These are phyloP conservation scores for Panulirus ornatus DNA, from an alignment of 1,140 invertebrate species.

Conservation along the genomic window DNA sequence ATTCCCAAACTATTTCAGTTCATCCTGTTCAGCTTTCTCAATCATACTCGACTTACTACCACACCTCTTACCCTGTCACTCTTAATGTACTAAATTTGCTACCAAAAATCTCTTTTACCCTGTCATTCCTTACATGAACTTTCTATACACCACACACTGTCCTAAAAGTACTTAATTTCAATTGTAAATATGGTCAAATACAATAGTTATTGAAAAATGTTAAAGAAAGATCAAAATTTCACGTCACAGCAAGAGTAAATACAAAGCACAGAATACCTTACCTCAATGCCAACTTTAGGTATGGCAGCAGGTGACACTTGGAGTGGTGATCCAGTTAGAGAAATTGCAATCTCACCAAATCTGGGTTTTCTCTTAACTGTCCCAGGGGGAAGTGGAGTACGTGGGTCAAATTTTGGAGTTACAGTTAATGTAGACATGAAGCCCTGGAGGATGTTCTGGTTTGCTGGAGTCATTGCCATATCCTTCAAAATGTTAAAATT, in stretches of 20 bases:
- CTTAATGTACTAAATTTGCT: too few relatives aligned
- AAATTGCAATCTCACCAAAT: conserved; percentile 52
- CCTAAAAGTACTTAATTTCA: neutral
- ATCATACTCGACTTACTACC: too few relatives aligned
- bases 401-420: conserved; percentile 55
- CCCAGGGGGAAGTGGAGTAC: conserved; percentile 45
- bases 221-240: neutral
- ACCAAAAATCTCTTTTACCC: neutral
- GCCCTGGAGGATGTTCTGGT: neutral
- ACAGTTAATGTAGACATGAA: conserved; percentile 9
- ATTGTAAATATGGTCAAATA: neutral
- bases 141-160: neutral
- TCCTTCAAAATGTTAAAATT: neutral
- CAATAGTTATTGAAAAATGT: neutral
- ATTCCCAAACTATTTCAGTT: too few relatives aligned
- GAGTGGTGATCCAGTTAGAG: conserved; percentile 45
- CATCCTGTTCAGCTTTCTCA: too few relatives aligned
- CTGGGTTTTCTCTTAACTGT: conserved; percentile 49
- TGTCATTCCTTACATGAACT: neutral
- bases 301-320: conserved; percentile 35
- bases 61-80: too few relatives aligned
- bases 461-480: conserved; percentile 10
- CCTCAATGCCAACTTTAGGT: neutral
- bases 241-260: neutral
- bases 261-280: neutral